phyloP scores from a whole-genome alignment of 2,113 vertebrate species.

The Phalacrocorax aristotelis region DNA sequence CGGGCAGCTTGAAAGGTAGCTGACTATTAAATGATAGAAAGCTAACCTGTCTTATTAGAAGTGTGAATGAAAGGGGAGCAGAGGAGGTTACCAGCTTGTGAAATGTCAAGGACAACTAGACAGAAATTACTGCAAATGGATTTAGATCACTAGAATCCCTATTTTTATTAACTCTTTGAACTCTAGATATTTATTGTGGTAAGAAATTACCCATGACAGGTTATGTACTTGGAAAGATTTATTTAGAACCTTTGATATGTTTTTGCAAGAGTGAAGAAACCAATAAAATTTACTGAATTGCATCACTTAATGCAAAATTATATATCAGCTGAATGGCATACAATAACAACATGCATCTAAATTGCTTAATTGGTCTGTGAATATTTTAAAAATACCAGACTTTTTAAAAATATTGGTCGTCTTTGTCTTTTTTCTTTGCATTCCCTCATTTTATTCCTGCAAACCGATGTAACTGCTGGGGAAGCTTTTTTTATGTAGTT shows the following conservation, averaged over 20 bases:
- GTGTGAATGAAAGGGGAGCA: slow-evolving; percentile 41
- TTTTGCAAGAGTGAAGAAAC: neutral
- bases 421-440: neutral
- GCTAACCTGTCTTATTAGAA: slow-evolving; percentile 53
- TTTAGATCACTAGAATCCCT: slow-evolving; percentile 50
- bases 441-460: neutral
- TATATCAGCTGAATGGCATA: neutral
- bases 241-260: neutral
- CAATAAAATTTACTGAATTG: neutral
- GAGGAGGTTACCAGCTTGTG: slow-evolving; percentile 47
- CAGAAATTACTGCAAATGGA: slow-evolving; percentile 59
- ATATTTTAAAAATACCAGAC: neutral
- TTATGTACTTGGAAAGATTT: slow-evolving; percentile 16
- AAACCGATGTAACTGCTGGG: neutral
- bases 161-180: slow-evolving; percentile 65
- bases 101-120: slow-evolving; percentile 56
- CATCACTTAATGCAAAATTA: neutral
- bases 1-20: neutral
- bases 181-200: slow-evolving; percentile 28
- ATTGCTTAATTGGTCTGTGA: neutral
- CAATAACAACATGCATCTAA: neutral
- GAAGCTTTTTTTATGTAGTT: neutral
- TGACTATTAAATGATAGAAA: slow-evolving; percentile 52
- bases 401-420: neutral
- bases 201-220: slow-evolving; percentile 18